A percentile compares a stretch with the other conserved stretches of the same genome.
Evolutionary conservation across 2,888 invertebrate species (phyloP).

Genomic region (Acronicta alni): DNA sequence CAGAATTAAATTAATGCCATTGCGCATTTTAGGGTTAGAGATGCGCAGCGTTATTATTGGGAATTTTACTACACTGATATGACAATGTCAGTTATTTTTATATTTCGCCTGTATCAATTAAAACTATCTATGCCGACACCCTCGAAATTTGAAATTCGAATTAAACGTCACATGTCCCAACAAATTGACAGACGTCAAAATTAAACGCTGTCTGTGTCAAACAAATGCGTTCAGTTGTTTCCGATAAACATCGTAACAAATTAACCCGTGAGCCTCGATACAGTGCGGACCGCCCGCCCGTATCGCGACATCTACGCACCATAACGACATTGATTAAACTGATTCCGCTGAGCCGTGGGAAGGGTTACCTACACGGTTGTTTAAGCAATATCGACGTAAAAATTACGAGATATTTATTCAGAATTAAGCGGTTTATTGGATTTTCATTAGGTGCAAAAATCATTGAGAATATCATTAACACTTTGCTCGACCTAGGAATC

Average conservation of each 20-base stretch:
- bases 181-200: constrained; percentile 72
- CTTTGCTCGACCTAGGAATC: too few species aligned
- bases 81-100: not conserved
- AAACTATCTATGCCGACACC: constrained; percentile 40
- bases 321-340: constrained; percentile 80
- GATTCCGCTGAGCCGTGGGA: constrained; percentile 61
- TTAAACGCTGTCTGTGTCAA: constrained; percentile 70
- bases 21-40: not conserved
- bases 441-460: too few species aligned
- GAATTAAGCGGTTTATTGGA: not conserved
- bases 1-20: not conserved
- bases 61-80: not conserved
- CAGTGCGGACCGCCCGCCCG: constrained; percentile 58
- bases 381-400: constrained; percentile 35
- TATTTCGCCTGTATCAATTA: constrained; percentile 22
- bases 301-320: constrained; percentile 75
- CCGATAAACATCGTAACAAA: constrained; percentile 78
- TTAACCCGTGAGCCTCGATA: constrained; percentile 71
- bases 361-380: constrained; percentile 55
- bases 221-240: constrained; percentile 71
- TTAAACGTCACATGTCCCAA: constrained; percentile 56
- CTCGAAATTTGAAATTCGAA: constrained; percentile 39
- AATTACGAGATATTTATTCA: not conserved
- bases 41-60: not conserved
- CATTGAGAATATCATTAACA: too few species aligned